phyloP scores from a whole-genome alignment of 2,797 vertebrate species.

The Benthosema pterotum region DNA sequence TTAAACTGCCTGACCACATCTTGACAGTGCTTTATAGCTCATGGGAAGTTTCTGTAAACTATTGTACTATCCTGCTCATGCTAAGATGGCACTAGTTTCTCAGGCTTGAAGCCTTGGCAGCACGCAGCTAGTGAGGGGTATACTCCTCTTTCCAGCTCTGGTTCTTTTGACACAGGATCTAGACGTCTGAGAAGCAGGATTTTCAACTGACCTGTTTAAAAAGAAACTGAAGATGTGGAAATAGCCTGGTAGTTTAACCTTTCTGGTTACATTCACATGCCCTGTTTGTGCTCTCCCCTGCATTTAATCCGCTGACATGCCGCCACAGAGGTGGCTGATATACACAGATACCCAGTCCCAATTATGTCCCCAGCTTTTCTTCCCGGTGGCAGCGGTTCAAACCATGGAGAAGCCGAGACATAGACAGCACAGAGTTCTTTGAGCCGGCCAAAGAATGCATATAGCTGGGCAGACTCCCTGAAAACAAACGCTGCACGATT shows the following conservation, averaged over 20 bases:
- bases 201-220: conserved; percentile 77
- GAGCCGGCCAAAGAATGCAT: conserved; percentile 75
- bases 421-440: conserved; percentile 66
- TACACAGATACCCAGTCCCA: conserved; percentile 61
- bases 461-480: conserved; percentile 61
- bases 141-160: conserved; percentile 63
- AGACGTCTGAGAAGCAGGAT: conserved; percentile 70
- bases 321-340: conserved; percentile 63
- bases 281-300: conserved; percentile 65
- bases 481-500: conserved; percentile 83
- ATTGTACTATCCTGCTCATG: conserved; percentile 51
- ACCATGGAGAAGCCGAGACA: conserved; percentile 50
- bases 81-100: conserved; percentile 62
- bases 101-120: conserved; percentile 63
- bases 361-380: conserved; percentile 54
- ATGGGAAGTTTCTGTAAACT: conserved; percentile 47
- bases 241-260: conserved; percentile 74
- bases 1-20: conserved; percentile 23
- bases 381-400: conserved; percentile 67
- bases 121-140: conserved; percentile 39
- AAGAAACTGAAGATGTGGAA: conserved; percentile 80
- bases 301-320: conserved; percentile 65
- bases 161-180: conserved; percentile 76
- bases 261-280: conserved; percentile 71
- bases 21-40: conserved; percentile 23